A percentile compares a stretch with the other conserved stretches of the same genome.
phyloP scores from a whole-genome alignment of 2,888 invertebrate species.

The Caenorhabditis sinica region DNA sequence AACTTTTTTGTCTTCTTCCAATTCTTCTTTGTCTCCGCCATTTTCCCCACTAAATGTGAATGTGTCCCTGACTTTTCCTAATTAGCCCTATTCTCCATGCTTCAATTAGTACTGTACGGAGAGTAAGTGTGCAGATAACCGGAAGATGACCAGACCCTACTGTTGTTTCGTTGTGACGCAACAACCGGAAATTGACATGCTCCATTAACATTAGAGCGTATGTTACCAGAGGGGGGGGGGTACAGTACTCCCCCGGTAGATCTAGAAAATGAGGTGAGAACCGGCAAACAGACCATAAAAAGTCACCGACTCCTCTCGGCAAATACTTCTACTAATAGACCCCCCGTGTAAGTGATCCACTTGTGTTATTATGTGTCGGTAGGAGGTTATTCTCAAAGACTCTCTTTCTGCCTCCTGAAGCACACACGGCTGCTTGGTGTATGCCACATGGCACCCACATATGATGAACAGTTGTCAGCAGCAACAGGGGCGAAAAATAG shows the following conservation, averaged over 20 bases:
- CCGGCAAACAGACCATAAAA: conserved; percentile 27
- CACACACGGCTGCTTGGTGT: conserved; percentile 29
- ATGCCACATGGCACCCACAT: conserved; percentile 60
- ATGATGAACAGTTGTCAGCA: conserved; percentile 64
- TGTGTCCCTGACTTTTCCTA: conserved; percentile 63
- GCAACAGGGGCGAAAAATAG: conserved; percentile 26
- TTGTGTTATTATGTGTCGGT: not conserved
- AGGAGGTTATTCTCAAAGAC: not conserved
- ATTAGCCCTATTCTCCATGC: conserved; percentile 32
- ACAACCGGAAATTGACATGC: conserved; percentile 63
- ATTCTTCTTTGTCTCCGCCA: conserved; percentile 3
- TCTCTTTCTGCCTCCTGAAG: not conserved
- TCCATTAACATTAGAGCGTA: conserved; percentile 60
- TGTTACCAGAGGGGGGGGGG: conserved; percentile 15
- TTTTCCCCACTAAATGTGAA: not conserved
- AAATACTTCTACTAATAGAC: conserved; percentile 38
- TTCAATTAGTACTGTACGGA: conserved; percentile 34
- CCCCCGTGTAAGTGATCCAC: conserved; percentile 32
- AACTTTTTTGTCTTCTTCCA: conserved; percentile 45
- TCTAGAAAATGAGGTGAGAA: conserved; percentile 36
- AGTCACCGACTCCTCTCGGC: conserved; percentile 8
- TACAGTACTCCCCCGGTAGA: conserved; percentile 9
- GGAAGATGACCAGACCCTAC: conserved; percentile 36
- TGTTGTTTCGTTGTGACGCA: conserved; percentile 54
- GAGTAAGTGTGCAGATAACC: conserved; percentile 29